A percentile compares a stretch with the other conserved stretches of the same genome.
Conservation (phyloP, 2,888 invertebrate species). For the Athalia rosae region DNA sequence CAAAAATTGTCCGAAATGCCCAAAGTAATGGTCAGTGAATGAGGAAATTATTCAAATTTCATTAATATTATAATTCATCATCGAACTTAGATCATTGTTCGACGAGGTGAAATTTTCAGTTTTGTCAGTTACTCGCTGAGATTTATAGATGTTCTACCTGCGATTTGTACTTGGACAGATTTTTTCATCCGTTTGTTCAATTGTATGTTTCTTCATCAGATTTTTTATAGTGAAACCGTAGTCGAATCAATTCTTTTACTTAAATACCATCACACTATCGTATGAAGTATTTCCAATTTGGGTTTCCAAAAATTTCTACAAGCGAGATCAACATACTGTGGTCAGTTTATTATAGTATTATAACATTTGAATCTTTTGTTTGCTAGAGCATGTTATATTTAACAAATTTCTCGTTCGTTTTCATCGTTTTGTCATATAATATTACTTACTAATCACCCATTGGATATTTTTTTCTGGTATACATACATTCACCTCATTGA, state of each 20-base stretch:
- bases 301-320: constrained; percentile 49
- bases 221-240: not conserved
- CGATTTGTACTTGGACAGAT: not conserved
- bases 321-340: constrained; percentile 64
- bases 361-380: constrained; percentile 51
- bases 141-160: not conserved
- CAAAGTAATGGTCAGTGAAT: constrained; percentile 24
- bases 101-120: not conserved
- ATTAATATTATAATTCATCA: not conserved
- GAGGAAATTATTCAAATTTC: not conserved
- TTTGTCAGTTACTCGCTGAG: not conserved
- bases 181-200: not conserved
- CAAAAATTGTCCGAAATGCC: constrained; percentile 31
- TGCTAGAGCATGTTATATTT: constrained; percentile 65
- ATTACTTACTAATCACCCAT: constrained; percentile 29
- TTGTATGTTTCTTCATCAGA: not conserved
- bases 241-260: constrained; percentile 7
- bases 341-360: constrained; percentile 63
- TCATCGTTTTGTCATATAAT: constrained; percentile 45
- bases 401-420: constrained; percentile 51
- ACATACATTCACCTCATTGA: constrained; percentile 10
- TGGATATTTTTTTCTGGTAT: constrained; percentile 8
- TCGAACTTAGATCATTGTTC: not conserved
- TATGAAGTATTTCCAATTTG: constrained; percentile 62
- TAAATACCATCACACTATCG: not conserved